Base-by-base conservation (phyloP, 23 tunicate species). In the Ciona savignyi region DNA sequence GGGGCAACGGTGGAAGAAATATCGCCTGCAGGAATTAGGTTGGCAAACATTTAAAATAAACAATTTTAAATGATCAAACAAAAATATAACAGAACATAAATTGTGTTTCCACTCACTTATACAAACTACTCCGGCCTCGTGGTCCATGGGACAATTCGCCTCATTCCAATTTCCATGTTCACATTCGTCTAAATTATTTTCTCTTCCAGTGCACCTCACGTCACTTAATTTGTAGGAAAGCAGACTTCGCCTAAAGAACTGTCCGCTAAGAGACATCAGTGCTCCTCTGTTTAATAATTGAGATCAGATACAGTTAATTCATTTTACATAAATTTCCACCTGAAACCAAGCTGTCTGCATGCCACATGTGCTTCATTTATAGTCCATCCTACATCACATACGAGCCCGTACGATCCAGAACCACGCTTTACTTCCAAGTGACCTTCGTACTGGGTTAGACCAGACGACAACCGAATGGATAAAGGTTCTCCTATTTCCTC, bases 101-200 rank as follows among this genome's bases (percentile, higher is more conserved):
- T 42, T 9, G 15, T 42, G 56, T 6, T 15, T 9, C 15, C 56
- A 42, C 56, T 42, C 56, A 42, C 56, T 6, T 42, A 25, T 31
- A 77, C 97, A 90, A 30, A 83, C 72, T 1, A 90, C 97, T 2
- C 97, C 97, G 35, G 89, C 97, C 42, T 90, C 97, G 65, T 83
- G 89, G 70, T 83, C 83, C 70, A 83, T 64, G 29, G 71, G 63
- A 64, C 97, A 90, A 23, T 64, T 63, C 1, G 78, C 70, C 1
- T 33, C 34, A 23, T 49, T 70, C 85, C 85, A 83, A 2, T 80
- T 77, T 27, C 78, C 74, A 51, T 90, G 86, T 48, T 70, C 32
- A 51, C 97, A 90, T 33, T 90, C 82, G 30, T 70, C 68, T 21
- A 90, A 60, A 0, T 56, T 26, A 4, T 29, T 0, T 62, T 90